Evolutionary conservation across 2,888 invertebrate species (phyloP).

Genomic region (Petrolisthes manimaculis): DNA sequence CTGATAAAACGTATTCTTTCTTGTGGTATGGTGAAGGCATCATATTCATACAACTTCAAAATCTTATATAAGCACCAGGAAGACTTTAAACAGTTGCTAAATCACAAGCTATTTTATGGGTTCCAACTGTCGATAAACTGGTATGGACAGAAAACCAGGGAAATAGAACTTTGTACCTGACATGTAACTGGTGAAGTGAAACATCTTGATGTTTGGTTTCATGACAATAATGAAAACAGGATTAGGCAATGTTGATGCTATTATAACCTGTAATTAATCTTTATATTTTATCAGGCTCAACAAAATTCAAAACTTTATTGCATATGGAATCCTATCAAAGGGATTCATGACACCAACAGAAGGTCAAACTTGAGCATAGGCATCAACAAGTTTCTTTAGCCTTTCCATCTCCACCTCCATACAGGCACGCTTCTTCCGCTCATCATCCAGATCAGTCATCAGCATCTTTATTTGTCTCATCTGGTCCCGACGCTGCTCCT

Average conservation of each 20-base stretch:
- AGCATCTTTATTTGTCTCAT: slow-evolving; percentile 48
- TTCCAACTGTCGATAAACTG: too few species aligned
- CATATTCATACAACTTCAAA: background rate
- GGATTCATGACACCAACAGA: background rate
- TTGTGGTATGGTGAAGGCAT: background rate
- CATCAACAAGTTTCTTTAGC: slow-evolving; percentile 52
- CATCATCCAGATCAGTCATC: slow-evolving; percentile 60
- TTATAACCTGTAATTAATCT: too few species aligned
- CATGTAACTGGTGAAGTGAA: too few species aligned
- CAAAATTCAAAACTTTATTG: too few species aligned
- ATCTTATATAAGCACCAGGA: background rate
- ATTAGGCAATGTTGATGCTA: too few species aligned
- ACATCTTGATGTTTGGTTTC: too few species aligned
- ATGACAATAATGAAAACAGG: too few species aligned
- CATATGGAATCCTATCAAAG: background rate
- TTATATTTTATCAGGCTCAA: too few species aligned
- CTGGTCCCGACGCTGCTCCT: slow-evolving; percentile 56
- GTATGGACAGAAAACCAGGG: too few species aligned
- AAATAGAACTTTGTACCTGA: too few species aligned
- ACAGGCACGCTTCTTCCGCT: slow-evolving; percentile 62
- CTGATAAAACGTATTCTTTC: background rate
- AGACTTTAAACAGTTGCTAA: slow-evolving; percentile 1
- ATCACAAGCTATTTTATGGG: too few species aligned
- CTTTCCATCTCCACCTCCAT: slow-evolving; percentile 63
- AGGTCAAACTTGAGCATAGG: slow-evolving; percentile 55